Base-by-base conservation (phyloP, 2,113 vertebrate genomes). In the Cynopterus brachyotis region DNA sequence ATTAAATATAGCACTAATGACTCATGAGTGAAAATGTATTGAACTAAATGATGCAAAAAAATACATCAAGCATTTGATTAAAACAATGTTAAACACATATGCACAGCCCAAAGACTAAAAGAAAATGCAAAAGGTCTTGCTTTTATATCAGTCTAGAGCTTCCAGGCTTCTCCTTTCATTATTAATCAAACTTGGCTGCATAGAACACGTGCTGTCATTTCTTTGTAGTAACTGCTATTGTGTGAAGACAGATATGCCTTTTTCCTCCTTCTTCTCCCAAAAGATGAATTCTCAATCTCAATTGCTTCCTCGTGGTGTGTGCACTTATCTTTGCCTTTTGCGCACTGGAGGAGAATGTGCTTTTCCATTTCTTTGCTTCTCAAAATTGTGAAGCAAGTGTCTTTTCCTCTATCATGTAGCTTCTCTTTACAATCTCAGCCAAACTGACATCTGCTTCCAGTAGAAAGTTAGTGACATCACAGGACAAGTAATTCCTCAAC, bases 281-380 rank as follows among this genome's bases (percentile, higher is more conserved):
- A 97, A 96, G 72, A 97, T 88, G 87, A 95, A 94, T 98, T 97
- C 96, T 97, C 82, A 79, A 85, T 96, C 95, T 97, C 97, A 92
- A 70, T 90, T 45, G 45, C 86, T 96, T 95, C 81, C 62, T 92
- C 42, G 22, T 45, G 83, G 93, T 60, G 32, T 24, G 83, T 45
- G 86, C 69, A 83, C 78, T 98, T 96, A 72, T 60, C 94, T 97
- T 26, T 84, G 94, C 81, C 67, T 94, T 96, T 84, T 94, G 59
- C 87, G 6, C 24, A 83, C 80, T 70, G 88, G 79, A 80, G 69
- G 28, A 96, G 90, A 96, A 95, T 22, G 94, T 37, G 32, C 94
- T 97, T 97, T 50, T 76, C 75, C 83, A 94, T 97, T 97, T 90
- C 79, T 97, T 97, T 97, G 95, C 98, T 91, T 96, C 57, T 96